Percentiles rank a stretch among this genome's conserved stretches.
phyloP scores from a whole-genome alignment of 2,888 invertebrate genomes.

The Athalia circularis region DNA sequence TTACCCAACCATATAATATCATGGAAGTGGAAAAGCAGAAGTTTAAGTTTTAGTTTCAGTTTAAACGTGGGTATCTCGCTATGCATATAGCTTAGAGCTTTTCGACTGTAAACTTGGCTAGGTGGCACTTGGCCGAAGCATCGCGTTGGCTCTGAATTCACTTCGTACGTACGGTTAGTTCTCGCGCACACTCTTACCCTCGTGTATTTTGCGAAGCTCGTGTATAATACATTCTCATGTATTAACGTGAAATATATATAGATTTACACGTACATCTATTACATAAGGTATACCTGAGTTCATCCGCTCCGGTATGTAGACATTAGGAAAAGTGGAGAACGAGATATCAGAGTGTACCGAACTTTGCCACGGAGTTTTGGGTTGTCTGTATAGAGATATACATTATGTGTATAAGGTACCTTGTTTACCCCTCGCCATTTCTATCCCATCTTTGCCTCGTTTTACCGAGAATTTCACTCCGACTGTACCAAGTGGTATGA shows the following conservation, averaged over 20 bases:
- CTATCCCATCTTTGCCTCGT: background rate
- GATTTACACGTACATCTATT: constrained; percentile 9
- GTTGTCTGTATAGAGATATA: background rate
- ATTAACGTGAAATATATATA: background rate
- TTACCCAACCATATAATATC: background rate
- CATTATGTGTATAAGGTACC: background rate
- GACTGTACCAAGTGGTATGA: background rate
- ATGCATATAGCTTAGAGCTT: constrained; percentile 5
- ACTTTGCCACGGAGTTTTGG: constrained; percentile 7
- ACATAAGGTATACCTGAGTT: background rate
- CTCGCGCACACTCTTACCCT: too few species aligned
- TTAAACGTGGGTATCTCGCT: background rate
- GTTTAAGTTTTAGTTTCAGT: background rate
- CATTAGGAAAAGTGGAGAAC: background rate
- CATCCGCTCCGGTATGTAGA: background rate
- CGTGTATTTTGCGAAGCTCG: too few species aligned
- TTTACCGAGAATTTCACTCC: background rate
- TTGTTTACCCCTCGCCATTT: background rate
- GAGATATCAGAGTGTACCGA: background rate
- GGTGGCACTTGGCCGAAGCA: constrained; percentile 6
- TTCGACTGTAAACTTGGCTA: constrained; percentile 27
- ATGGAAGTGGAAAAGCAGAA: background rate
- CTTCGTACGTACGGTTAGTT: too few species aligned
- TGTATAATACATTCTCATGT: background rate
- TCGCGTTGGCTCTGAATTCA: background rate